A percentile compares a stretch with the other conserved stretches of the same genome.
phyloP scores from a whole-genome alignment of 2,113 vertebrate genomes.

The Corynorhinus townsendii region DNA sequence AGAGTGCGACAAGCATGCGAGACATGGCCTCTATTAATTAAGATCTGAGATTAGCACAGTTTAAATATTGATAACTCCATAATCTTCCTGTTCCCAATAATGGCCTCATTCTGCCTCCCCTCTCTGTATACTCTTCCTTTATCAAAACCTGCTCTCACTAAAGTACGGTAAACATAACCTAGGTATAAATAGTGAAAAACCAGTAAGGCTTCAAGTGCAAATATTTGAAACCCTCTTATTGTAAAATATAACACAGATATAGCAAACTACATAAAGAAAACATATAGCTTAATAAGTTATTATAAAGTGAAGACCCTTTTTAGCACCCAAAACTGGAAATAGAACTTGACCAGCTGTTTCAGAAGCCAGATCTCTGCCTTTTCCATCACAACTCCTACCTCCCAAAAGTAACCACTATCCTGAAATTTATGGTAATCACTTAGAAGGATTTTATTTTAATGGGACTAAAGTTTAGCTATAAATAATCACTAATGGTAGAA shows the following conservation, averaged over 20 bases:
- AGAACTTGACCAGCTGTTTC: neutral
- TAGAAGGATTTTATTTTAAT: constrained; percentile 58
- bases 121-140: neutral
- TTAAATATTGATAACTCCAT: neutral
- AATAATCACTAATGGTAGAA: constrained; percentile 52
- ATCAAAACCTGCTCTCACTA: neutral
- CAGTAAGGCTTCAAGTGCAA: neutral
- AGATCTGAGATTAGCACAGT: neutral
- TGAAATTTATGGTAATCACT: constrained; percentile 44
- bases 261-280: constrained; percentile 11
- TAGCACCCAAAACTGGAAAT: constrained; percentile 1
- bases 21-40: neutral
- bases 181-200: neutral
- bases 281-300: neutral
- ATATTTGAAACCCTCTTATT: neutral
- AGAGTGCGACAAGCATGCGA: neutral
- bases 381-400: neutral
- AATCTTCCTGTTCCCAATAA: neutral
- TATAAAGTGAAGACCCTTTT: neutral
- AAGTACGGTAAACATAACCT: neutral
- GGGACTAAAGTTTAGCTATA: constrained; percentile 53
- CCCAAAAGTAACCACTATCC: neutral
- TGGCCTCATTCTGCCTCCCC: neutral
- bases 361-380: neutral
- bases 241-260: neutral